phyloP scores from a whole-genome alignment of 2,113 vertebrate genomes.

The Hemiscyllium ocellatum region DNA sequence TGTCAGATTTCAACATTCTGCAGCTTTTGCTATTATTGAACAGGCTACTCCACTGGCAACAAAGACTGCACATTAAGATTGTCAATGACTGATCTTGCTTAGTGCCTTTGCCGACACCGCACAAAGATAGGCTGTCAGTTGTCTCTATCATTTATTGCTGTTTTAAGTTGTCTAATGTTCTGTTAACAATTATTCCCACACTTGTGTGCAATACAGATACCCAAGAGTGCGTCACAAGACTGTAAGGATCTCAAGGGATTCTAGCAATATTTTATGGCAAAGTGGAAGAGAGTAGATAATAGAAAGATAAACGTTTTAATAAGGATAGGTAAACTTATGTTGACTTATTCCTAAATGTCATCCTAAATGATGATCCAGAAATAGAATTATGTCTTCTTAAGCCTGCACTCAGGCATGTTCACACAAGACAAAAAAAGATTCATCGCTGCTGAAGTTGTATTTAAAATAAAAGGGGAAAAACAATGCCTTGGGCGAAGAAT shows the following conservation, averaged over 20 bases:
- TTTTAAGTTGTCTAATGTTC: background rate
- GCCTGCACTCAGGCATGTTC: too few relatives aligned
- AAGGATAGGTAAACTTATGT: background rate
- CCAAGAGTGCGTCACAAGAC: background rate
- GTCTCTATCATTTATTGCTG: background rate
- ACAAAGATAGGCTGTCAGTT: background rate
- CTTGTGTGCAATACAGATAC: background rate
- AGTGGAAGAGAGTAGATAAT: background rate
- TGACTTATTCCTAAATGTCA: too few relatives aligned
- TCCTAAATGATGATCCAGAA: too few relatives aligned
- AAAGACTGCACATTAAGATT: background rate
- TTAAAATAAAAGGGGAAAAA: too few relatives aligned
- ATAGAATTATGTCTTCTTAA: too few relatives aligned
- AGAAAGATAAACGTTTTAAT: background rate
- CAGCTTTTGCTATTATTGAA: background rate
- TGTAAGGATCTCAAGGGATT: background rate
- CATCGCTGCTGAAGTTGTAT: too few relatives aligned
- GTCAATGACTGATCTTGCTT: background rate
- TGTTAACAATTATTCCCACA: background rate
- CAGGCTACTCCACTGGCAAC: background rate
- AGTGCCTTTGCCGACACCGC: background rate
- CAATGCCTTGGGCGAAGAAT: too few relatives aligned
- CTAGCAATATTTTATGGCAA: background rate
- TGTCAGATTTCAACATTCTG: background rate
- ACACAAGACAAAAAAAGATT: too few relatives aligned